Conservation (phyloP, 2,113 vertebrate species). For the Dunckerocampus dactyliophorus region DNA sequence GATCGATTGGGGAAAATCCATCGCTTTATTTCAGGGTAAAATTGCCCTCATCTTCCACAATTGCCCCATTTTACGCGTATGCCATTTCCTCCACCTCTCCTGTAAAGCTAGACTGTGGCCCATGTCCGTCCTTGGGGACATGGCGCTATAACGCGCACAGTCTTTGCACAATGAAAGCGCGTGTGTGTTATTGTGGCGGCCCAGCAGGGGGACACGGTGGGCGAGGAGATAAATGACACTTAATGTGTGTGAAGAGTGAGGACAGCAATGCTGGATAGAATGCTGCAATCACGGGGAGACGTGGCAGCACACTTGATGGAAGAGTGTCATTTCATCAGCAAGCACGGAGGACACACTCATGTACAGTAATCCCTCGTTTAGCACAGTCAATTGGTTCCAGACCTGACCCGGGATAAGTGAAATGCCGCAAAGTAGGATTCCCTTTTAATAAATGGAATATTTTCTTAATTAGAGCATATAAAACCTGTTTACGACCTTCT, state of each 20-base stretch:
- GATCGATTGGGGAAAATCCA: slow-evolving; percentile 30
- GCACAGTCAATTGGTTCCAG: too few relatives aligned
- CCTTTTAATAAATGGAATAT: too few relatives aligned
- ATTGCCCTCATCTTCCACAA: slow-evolving; percentile 33
- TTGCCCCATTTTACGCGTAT: slow-evolving; percentile 21
- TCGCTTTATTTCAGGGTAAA: slow-evolving; percentile 22
- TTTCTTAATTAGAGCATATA: too few relatives aligned
- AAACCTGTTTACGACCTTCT: too few relatives aligned
- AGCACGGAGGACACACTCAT: background rate
- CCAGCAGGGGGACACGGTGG: slow-evolving; percentile 47
- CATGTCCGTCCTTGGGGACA: slow-evolving; percentile 21
- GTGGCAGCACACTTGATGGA: background rate
- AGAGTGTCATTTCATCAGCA: background rate
- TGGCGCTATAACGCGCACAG: background rate
- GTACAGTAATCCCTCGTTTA: background rate
- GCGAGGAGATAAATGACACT: slow-evolving; percentile 24
- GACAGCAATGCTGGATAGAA: slow-evolving; percentile 7
- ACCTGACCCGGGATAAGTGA: too few relatives aligned
- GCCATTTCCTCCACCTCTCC: slow-evolving; percentile 19
- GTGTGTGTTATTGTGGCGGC: slow-evolving; percentile 43
- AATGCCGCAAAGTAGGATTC: too few relatives aligned
- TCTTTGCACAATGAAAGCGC: slow-evolving; percentile 19
- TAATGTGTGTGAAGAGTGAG: slow-evolving; percentile 5
- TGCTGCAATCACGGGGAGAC: background rate
- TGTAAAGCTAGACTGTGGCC: slow-evolving; percentile 21